These are phyloP conservation scores for Tinea pellionella DNA, from an alignment of 2,888 invertebrate genomes.

Conservation along the genomic window DNA sequence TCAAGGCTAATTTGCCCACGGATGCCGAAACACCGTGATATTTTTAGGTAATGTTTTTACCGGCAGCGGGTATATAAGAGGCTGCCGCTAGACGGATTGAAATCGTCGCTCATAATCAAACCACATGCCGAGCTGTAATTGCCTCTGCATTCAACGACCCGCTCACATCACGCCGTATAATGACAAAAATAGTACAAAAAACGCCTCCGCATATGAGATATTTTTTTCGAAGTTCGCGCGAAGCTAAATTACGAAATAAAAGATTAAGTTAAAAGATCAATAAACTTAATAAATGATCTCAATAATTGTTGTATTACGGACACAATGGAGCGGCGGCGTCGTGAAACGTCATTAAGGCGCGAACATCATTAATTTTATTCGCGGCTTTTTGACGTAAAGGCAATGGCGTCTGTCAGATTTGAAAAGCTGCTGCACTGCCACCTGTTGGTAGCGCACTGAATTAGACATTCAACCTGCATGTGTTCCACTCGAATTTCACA, in stretches of 20 bases:
- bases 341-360: conserved; percentile 68
- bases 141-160: conserved; percentile 66
- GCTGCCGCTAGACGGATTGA: conserved; percentile 55
- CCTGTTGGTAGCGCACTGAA: conserved; percentile 68
- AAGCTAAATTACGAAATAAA: conserved; percentile 70
- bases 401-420: conserved; percentile 69
- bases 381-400: conserved; percentile 66
- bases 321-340: conserved; percentile 69
- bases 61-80: conserved; percentile 17
- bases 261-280: conserved; percentile 71
- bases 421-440: conserved; percentile 62
- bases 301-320: conserved; percentile 70
- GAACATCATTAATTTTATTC: conserved; percentile 70
- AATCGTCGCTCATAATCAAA: conserved; percentile 62
- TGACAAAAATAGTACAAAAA: conserved; percentile 70
- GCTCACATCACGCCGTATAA: conserved; percentile 69
- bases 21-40: conserved; percentile 48
- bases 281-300: conserved; percentile 71
- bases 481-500: conserved; percentile 21
- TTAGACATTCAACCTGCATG: conserved; percentile 61
- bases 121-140: conserved; percentile 69
- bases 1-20: conserved; percentile 62
- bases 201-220: conserved; percentile 61
- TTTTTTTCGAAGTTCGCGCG: conserved; percentile 65
- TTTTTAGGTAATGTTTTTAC: conserved; percentile 48